Evolutionary conservation across 2,888 invertebrate species (phyloP), one percentile per base, ranked within the genome.

Genomic region (Melanophora roralis): DNA sequence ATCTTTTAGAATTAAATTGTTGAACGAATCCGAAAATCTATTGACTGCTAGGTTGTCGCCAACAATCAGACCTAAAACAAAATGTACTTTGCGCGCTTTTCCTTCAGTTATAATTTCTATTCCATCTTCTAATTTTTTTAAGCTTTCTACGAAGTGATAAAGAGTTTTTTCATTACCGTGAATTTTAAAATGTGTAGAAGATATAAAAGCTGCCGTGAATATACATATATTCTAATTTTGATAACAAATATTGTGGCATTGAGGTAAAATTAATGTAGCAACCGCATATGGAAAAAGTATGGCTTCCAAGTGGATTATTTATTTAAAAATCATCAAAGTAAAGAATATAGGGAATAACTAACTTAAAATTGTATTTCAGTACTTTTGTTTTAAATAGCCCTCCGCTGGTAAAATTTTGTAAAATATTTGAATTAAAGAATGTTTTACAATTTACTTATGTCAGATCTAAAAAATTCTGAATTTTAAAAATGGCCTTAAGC

Each of bases 21-120:
- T 82, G 62, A 12, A 78, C 73, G 64, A 75, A 80, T 16, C 72
- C 73, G 16, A 78, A 67, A 11, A 81, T 40, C 81, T 77, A 75
- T 84, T 83, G 7, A 84, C 34, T 19, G 82, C 84, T 55, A 84
- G 81, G 60, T 84, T 84, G 59, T 84, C 84, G 3, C 83, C 83
- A 40, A 82, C 34, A 65, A 85, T 47, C 67, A 83, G 67, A 60
- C 82, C 80, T 45, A 83, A 67, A 45, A 81, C 21, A 57, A 85
- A 84, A 68, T 83, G 72, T 11, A 83, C 74, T 74, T 78, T 79
- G 11, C 67, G 40, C 32, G 43, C 59, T 59, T 64, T 64, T 57
- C 19, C 12, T 74, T 72, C 45, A 27, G 27, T 55, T 9, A 7
- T 21, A 11, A 71, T 69, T 27, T 81, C 81, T 32, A 83, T 55